Conservation (phyloP, 1,140 invertebrate species). For the Carposina sasakii region DNA sequence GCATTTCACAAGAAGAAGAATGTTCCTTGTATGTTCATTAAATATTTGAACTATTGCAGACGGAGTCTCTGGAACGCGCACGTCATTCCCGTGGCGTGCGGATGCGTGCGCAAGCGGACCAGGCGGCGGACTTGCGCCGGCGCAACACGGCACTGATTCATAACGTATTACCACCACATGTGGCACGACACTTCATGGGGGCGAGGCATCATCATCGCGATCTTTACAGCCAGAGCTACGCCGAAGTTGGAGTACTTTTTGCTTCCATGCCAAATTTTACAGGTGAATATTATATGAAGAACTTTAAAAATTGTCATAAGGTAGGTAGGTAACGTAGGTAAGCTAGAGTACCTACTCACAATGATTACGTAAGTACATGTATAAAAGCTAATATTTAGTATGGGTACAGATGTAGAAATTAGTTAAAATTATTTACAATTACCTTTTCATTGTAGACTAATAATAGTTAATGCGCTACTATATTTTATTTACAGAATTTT, state of each 20-base stretch:
- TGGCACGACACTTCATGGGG: slow-evolving; percentile 92
- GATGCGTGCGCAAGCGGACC: slow-evolving; percentile 81
- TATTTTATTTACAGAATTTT: slow-evolving; percentile 82
- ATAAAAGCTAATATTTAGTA: no score
- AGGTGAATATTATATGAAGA: slow-evolving; percentile 61
- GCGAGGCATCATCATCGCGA: slow-evolving; percentile 87
- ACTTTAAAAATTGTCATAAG: background rate
- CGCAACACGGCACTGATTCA: slow-evolving; percentile 92
- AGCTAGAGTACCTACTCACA: no score
- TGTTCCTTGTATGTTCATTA: no score
- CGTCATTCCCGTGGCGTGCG: slow-evolving; percentile 65
- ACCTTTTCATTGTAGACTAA: no score
- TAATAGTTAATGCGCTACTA: no score
- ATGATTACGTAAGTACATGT: no score
- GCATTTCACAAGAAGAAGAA: no score
- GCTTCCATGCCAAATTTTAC: slow-evolving; percentile 96
- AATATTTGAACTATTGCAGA: no score
- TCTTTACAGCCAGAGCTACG: slow-evolving; percentile 94
- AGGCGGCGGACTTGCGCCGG: slow-evolving; percentile 87
- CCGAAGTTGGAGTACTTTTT: slow-evolving; percentile 93
- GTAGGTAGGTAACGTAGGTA: no score
- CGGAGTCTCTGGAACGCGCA: slow-evolving; percentile 52
- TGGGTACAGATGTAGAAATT: no score
- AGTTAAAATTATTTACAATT: no score
- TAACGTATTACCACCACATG: slow-evolving; percentile 90